Percentiles rank a stretch among this genome's conserved stretches.
phyloP scores from a whole-genome alignment of 2,113 vertebrate genomes.

The Tragelaphus scriptus region DNA sequence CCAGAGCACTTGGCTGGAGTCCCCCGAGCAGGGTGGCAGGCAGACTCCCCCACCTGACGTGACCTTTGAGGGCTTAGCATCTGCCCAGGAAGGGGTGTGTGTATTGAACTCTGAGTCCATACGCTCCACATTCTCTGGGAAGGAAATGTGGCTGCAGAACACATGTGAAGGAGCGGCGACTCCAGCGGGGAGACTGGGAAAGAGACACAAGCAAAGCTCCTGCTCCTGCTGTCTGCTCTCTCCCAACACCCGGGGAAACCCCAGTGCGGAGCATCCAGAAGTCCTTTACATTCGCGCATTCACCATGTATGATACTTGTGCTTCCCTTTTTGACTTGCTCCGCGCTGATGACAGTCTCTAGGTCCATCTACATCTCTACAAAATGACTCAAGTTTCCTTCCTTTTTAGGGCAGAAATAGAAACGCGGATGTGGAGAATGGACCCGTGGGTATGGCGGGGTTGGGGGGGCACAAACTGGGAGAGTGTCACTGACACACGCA shows the following conservation, averaged over 20 bases:
- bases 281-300: not conserved
- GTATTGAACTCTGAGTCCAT: not conserved
- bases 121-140: accelerated
- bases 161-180: accelerated
- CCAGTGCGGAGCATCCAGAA: accelerated
- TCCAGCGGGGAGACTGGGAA: accelerated
- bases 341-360: accelerated
- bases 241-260: not conserved
- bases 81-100: accelerated
- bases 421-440: not conserved
- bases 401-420: not conserved
- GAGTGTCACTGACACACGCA: not conserved
- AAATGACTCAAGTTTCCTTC: not conserved
- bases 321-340: not conserved
- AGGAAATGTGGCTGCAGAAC: not conserved
- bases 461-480: not conserved
- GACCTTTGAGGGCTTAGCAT: not conserved
- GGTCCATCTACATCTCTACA: not conserved
- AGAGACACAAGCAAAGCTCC: accelerated
- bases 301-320: not conserved
- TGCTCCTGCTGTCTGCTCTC: accelerated
- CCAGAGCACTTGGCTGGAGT: accelerated
- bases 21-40: accelerated
- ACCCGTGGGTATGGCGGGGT: not conserved
- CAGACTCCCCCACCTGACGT: accelerated